Conservation (phyloP, 2,888 invertebrate species). For the Protodeltote pygarga region DNA sequence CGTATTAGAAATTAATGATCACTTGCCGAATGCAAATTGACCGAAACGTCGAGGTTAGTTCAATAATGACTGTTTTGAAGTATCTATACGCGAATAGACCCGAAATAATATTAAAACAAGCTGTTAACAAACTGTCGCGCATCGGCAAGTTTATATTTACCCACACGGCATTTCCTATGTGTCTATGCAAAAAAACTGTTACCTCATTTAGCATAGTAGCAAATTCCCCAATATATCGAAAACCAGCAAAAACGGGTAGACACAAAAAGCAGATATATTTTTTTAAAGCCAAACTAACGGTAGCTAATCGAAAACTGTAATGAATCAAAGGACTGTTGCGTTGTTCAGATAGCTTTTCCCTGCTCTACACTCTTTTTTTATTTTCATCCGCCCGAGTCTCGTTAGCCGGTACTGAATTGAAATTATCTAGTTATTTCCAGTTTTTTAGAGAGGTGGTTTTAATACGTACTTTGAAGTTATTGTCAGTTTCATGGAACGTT, state of each 20-base stretch:
- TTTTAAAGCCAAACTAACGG: slow-evolving; percentile 61
- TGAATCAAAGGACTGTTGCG: slow-evolving; percentile 83
- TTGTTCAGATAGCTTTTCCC: slow-evolving; percentile 71
- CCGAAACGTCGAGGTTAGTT: too few relatives aligned
- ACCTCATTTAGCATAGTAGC: slow-evolving; percentile 3
- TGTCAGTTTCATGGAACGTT: too few relatives aligned
- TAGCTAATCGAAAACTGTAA: slow-evolving; percentile 83
- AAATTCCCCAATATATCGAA: slow-evolving; percentile 7
- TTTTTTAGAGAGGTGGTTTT: slow-evolving; percentile 46
- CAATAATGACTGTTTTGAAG: too few relatives aligned
- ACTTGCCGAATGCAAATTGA: too few relatives aligned
- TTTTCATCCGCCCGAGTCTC: slow-evolving; percentile 70
- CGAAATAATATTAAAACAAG: too few relatives aligned
- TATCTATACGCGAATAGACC: too few relatives aligned
- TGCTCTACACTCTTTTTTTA: slow-evolving; percentile 56
- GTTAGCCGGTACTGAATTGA: slow-evolving; percentile 74
- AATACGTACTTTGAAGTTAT: slow-evolving; percentile 28
- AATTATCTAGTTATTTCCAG: slow-evolving; percentile 74
- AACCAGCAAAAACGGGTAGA: slow-evolving; percentile 25
- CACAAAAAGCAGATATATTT: slow-evolving; percentile 49
- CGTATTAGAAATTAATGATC: too few relatives aligned
- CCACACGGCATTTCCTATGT: neutral
- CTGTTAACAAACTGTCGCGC: too few relatives aligned
- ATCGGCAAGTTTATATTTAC: too few relatives aligned
- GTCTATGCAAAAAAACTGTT: slow-evolving; percentile 4